Base-by-base conservation (phyloP, 2,888 invertebrate genomes). In the Dascillus cervinus region DNA sequence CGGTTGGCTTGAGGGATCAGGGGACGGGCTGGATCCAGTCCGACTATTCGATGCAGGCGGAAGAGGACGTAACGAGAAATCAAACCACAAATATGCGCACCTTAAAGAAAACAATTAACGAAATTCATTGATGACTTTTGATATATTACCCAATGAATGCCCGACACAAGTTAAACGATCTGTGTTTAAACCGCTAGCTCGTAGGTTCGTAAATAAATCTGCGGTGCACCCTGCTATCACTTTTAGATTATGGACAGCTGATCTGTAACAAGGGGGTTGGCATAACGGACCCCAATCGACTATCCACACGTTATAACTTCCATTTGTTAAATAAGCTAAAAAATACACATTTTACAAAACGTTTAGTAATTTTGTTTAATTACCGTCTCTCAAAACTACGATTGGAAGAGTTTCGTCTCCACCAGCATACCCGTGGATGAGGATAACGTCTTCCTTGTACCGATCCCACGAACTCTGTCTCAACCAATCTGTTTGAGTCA, bases 381-480 rank as follows among this genome's bases (percentile, higher is more conserved):
- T 55, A 80, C 82, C 81, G 58, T 85, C 84, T 50, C 82, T 70
- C 1, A 85, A 66, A 1, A 86, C 82, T 3, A 72, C 68, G 50
- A 82, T 81, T 0, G 85, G 85, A 22, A 84, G 57, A 0, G 75
- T 73, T 46, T 82, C 79, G 47, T 82, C 82, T 0, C 82, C 81
- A 1, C 85, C 84, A 1, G 83, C 84, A 55, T 85, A 86, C 2
- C 85, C 85, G 50, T 86, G 85, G 13, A 85, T 66, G 11, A 85
- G 58, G 28, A 85, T 60, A 12, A 83, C 70, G 40, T 80, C 81
- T 47, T 83, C 82, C 43, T 77, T 77, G 0, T 72, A 64, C 0
- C 77, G 72, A 49, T 84, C 78, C 73, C 81, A 84, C 9, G 72
- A 71, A 47, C 77, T 79, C 54, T 77, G 77, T 6, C 82, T 68